Evolutionary conservation across 2,888 invertebrate species (phyloP).

Genomic region (Byasa hedistus): DNA sequence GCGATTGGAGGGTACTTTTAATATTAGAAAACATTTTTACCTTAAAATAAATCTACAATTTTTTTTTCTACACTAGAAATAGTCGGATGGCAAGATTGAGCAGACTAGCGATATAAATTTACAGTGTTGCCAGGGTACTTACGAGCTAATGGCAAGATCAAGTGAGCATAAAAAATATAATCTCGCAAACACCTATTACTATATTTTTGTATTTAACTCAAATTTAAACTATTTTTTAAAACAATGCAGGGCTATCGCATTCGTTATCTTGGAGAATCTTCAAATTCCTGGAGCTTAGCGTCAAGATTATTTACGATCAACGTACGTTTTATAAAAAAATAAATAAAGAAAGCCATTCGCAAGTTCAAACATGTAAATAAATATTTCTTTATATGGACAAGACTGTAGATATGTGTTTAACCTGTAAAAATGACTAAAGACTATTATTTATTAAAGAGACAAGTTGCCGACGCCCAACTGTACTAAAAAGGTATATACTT

Average conservation of each 20-base stretch:
- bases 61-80: slow-evolving; percentile 27
- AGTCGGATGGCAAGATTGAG: slow-evolving; percentile 44
- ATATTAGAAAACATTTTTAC: slow-evolving; percentile 13
- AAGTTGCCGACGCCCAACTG: background rate
- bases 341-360: background rate
- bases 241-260: too few relatives aligned
- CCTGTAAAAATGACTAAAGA: slow-evolving; percentile 38
- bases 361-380: slow-evolving; percentile 1
- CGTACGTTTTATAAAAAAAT: background rate
- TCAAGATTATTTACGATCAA: background rate
- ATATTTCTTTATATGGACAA: slow-evolving; percentile 15
- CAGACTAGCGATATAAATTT: slow-evolving; percentile 41
- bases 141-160: slow-evolving; percentile 54
- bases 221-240: too few relatives aligned
- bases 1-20: slow-evolving; percentile 25
- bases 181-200: slow-evolving; percentile 34
- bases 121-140: slow-evolving; percentile 43
- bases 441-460: background rate
- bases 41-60: slow-evolving; percentile 26
- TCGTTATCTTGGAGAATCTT: too few relatives aligned
- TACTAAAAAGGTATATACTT: background rate
- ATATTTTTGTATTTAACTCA: background rate
- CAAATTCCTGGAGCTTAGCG: background rate
- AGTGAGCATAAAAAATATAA: slow-evolving; percentile 47
- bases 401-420: slow-evolving; percentile 41